phyloP scores from a whole-genome alignment of 1,140 invertebrate genomes.

The Drosophila saltans region DNA sequence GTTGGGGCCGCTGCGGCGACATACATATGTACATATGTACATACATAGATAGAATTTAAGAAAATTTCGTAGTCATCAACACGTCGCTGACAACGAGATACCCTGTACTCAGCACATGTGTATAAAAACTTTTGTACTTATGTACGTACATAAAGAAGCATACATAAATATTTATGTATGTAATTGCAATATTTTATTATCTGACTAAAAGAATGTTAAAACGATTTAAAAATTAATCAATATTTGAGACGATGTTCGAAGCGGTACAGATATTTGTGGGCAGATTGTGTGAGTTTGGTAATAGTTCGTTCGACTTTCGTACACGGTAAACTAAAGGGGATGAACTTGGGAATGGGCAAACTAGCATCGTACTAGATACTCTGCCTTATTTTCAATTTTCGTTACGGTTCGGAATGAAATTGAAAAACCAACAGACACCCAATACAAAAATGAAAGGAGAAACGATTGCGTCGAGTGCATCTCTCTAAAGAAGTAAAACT shows the following conservation, averaged over 20 bases:
- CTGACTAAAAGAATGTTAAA: too few relatives aligned
- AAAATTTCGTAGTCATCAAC: background rate
- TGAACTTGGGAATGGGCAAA: constrained; percentile 58
- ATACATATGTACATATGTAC: background rate
- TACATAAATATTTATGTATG: background rate
- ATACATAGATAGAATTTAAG: constrained; percentile 5
- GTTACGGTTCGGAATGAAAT: constrained; percentile 53
- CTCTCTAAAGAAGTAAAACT: constrained; percentile 60
- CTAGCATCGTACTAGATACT: constrained; percentile 71
- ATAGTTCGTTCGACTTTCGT: too few relatives aligned
- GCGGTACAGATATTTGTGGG: too few relatives aligned
- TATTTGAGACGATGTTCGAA: too few relatives aligned
- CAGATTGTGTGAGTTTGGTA: too few relatives aligned
- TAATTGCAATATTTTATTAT: background rate
- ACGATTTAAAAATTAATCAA: too few relatives aligned
- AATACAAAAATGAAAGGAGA: constrained; percentile 41
- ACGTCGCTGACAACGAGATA: background rate
- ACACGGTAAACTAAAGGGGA: constrained; percentile 4
- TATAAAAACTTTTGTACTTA: background rate
- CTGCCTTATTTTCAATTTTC: constrained; percentile 69
- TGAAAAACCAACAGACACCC: constrained; percentile 29
- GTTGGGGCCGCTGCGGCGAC: constrained; percentile 22
- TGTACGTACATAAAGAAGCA: too few relatives aligned
- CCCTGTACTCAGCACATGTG: background rate
- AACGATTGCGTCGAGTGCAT: constrained; percentile 56